Evolutionary conservation across 2,113 vertebrate species (phyloP).

Genomic region (Mustela nigripes): DNA sequence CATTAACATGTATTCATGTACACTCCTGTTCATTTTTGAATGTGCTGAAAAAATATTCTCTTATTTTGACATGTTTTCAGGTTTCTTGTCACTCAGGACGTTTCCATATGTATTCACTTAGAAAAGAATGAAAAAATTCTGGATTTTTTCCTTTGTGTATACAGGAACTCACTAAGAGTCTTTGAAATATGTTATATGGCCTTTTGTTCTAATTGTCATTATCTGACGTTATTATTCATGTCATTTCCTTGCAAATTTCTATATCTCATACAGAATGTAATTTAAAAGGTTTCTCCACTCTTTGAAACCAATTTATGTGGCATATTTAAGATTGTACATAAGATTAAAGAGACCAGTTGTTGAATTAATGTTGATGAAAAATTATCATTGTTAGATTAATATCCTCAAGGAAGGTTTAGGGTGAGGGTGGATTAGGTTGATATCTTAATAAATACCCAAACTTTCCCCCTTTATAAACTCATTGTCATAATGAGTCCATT

Average conservation of each 20-base stretch:
- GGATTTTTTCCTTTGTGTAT: background rate
- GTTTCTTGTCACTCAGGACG: slow-evolving; percentile 26
- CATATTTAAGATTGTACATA: background rate
- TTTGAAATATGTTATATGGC: background rate
- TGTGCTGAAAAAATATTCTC: slow-evolving; percentile 12
- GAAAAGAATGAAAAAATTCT: slow-evolving; percentile 32
- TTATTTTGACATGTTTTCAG: slow-evolving; percentile 45
- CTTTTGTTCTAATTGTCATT: slow-evolving; percentile 29
- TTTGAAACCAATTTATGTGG: background rate
- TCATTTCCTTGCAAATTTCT: background rate
- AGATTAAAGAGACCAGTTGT: background rate
- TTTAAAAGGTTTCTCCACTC: background rate
- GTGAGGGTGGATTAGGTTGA: background rate
- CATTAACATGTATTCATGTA: background rate
- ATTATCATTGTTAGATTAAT: background rate
- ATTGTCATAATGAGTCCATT: background rate
- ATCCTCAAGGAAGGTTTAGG: background rate
- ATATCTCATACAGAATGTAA: background rate
- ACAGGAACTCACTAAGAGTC: background rate
- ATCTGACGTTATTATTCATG: background rate
- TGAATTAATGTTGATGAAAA: background rate
- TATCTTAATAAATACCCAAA: background rate
- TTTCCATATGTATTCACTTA: slow-evolving; percentile 41
- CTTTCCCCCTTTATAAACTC: background rate
- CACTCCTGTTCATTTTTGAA: background rate